Percentiles rank a stretch among this genome's conserved stretches.
These are phyloP conservation scores for Lacanobia oleracea DNA, from an alignment of 2,888 invertebrate genomes.

Conservation along the genomic window DNA sequence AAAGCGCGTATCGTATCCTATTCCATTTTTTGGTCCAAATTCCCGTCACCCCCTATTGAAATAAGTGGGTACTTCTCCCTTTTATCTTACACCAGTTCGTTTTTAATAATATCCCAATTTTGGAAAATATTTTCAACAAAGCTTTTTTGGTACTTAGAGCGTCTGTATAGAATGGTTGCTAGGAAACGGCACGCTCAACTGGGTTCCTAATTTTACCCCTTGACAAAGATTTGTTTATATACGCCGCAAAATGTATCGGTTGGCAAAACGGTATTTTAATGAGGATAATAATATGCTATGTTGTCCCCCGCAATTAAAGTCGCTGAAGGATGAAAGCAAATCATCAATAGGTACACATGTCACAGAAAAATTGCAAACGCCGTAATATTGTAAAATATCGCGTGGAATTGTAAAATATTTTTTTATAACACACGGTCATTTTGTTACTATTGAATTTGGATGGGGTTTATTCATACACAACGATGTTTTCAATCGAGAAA, in stretches of 20 bases:
- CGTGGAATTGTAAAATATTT: no score
- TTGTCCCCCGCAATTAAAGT: neutral
- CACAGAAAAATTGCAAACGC: no score
- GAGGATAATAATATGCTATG: neutral
- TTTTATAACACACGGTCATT: no score
- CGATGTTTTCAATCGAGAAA: no score
- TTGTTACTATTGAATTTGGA: no score
- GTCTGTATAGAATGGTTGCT: slow-evolving; percentile 72
- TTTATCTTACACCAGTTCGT: slow-evolving; percentile 50
- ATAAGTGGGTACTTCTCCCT: slow-evolving; percentile 48
- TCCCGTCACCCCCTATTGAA: slow-evolving; percentile 28
- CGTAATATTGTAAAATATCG: no score
- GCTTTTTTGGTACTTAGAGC: slow-evolving; percentile 38
- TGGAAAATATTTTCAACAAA: slow-evolving; percentile 53
- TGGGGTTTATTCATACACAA: no score
- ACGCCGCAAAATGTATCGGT: slow-evolving; percentile 39
- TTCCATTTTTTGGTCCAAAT: slow-evolving; percentile 25
- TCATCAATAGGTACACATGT: no score
- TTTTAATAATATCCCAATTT: slow-evolving; percentile 63
- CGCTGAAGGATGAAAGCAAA: neutral
- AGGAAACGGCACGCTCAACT: slow-evolving; percentile 82
- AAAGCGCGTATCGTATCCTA: slow-evolving; percentile 28
- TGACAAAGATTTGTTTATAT: slow-evolving; percentile 60
- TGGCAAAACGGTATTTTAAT: slow-evolving; percentile 19
- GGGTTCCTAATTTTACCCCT: slow-evolving; percentile 80